Conservation (phyloP, 2,113 vertebrate species). For the Rissa tridactyla region DNA sequence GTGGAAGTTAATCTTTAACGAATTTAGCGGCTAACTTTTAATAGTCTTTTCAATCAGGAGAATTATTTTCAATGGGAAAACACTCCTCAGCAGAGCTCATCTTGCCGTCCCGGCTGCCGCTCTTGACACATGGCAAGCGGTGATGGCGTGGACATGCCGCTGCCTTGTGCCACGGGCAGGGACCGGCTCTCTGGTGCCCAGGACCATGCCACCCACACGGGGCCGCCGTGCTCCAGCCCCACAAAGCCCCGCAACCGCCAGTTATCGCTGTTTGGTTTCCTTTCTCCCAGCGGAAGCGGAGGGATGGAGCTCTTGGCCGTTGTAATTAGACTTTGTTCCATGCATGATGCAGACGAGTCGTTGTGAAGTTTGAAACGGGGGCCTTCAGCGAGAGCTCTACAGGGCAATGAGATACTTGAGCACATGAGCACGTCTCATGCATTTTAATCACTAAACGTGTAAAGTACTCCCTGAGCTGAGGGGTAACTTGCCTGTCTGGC, state of each 20-base stretch:
- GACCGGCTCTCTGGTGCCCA: neutral
- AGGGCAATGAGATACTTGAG: neutral
- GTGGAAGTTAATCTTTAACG: conserved; percentile 64
- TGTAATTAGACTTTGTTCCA: neutral
- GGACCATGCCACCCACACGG: rapidly evolving
- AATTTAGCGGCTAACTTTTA: conserved; percentile 47
- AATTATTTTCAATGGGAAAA: conserved; percentile 39
- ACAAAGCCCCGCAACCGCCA: neutral
- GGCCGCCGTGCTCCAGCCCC: neutral
- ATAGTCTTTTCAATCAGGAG: conserved; percentile 79
- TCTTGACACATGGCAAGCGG: neutral
- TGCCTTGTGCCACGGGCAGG: neutral
- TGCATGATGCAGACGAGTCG: rapidly evolving
- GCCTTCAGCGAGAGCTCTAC: neutral
- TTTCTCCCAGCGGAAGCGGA: rapidly evolving
- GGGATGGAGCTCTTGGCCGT: neutral
- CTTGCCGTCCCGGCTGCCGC: neutral
- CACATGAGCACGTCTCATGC: neutral
- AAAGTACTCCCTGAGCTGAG: neutral
- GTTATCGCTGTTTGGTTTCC: rapidly evolving
- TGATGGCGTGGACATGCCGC: neutral
- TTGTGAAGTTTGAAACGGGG: neutral
- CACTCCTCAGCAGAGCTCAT: neutral
- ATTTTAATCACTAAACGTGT: neutral
- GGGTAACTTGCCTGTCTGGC: neutral